Evolutionary conservation across 2,797 vertebrate genomes (phyloP).

Genomic region (Pangasius mekongensis): DNA sequence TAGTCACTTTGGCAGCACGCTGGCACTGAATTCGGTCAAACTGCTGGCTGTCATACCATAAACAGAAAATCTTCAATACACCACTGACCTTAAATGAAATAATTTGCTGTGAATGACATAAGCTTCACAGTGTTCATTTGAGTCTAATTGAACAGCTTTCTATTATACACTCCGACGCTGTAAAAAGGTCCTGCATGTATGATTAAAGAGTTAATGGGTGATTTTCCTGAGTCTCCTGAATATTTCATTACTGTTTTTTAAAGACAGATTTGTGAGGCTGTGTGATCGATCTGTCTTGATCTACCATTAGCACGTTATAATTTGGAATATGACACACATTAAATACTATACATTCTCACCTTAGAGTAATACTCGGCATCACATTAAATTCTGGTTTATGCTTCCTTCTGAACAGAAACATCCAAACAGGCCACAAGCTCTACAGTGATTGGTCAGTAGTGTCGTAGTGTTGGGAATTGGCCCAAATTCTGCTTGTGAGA

Average conservation of each 20-base stretch:
- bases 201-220: slow-evolving; percentile 16
- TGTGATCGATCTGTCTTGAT: neutral
- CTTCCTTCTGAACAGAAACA: neutral
- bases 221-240: slow-evolving; percentile 28
- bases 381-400: neutral
- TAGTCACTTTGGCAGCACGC: neutral
- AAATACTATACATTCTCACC: neutral
- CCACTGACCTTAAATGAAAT: neutral
- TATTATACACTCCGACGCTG: neutral
- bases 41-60: neutral
- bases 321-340: neutral
- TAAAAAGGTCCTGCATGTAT: slow-evolving; percentile 12
- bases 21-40: neutral
- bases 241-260: slow-evolving; percentile 24
- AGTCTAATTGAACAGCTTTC: neutral
- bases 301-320: neutral
- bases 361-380: neutral
- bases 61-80: neutral
- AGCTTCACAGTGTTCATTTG: neutral
- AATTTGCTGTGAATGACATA: neutral
- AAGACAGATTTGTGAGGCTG: neutral
- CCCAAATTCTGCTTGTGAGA: neutral
- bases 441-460: neutral
- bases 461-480: neutral
- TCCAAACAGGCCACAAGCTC: neutral